Base-by-base conservation (phyloP, 2,797 vertebrate genomes). In the Picus viridis region DNA sequence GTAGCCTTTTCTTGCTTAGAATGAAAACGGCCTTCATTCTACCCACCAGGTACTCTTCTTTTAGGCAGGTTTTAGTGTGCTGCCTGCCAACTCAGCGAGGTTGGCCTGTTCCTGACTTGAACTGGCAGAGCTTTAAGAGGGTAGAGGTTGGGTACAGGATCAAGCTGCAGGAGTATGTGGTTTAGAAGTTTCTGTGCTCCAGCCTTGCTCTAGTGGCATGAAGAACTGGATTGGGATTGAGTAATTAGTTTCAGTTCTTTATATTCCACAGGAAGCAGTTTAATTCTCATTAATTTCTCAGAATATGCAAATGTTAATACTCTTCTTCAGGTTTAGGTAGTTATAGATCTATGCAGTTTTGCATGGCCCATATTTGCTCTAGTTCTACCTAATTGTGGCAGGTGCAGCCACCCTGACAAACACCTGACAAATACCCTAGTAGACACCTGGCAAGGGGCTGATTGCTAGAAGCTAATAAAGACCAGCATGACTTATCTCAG, bases 151-250 rank as follows among this genome's bases (percentile, higher is more conserved):
- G 29, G 19, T 17, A 30, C 16, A 67, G 57, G 30, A 43, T 12
- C 17, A 41, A 57, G 58, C 26, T 71, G 27, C 14, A 59, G 36
- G 13, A 72, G 8, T 51, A 6, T 22, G 39, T 59, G 16, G 6
- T 69, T 68, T 57, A 32, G 29, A 43, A 63, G 14, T 14, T 86
- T 18, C 29, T 70, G 11, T 43, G 26, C 56, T 63, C 16, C 36
- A 73, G 29, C 54, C 39, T 65, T 1, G 1, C 32, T 88, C 39
- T 22, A 49, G 45, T 2, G 2, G 12, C 10, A 15, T 0, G 3
- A 78, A 73, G 20, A 73, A 2, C 22, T 56, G 32, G n/a, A 6
- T 30, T 73, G n/a, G 34, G 53, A n/a, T 12, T 29, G 20, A 23
- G 6, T 22, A 23, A 68, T 70, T 19, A 6, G 2, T 73, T 89